A percentile compares a stretch with the other conserved stretches of the same genome.
These are phyloP conservation scores for Anthoscopus minutus DNA, from an alignment of 2,113 vertebrate genomes.

Conservation along the genomic window DNA sequence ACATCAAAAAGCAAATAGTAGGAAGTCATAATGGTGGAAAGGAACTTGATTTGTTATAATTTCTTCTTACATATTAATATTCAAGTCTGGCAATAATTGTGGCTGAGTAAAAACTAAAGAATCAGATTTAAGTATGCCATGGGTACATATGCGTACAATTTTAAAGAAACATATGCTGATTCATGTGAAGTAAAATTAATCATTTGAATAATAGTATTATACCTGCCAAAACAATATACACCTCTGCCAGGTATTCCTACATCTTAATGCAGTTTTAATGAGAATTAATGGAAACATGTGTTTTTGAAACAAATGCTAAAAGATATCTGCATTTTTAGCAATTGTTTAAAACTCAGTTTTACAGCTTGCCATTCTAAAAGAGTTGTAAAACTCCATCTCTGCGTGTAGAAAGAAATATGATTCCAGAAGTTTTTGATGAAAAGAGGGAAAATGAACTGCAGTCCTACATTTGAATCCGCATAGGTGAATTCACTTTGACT, in stretches of 20 bases:
- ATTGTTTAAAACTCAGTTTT: conserved; percentile 36
- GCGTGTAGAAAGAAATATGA: conserved; percentile 15
- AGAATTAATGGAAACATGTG: conserved; percentile 7
- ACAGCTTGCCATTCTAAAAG: not conserved
- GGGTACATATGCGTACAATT: not conserved
- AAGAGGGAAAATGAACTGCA: not conserved
- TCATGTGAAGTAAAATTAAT: conserved; percentile 13
- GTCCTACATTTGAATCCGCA: not conserved
- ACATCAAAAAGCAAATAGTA: not conserved
- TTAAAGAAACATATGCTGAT: conserved; percentile 15
- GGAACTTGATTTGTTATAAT: not conserved
- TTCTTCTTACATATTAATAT: not conserved
- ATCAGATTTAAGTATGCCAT: not conserved
- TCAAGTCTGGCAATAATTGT: not conserved
- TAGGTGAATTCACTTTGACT: not conserved
- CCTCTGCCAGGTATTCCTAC: not conserved
- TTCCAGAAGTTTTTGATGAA: conserved; percentile 28
- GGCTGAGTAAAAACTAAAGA: not conserved
- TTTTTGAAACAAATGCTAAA: conserved; percentile 1
- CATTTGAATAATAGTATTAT: not conserved
- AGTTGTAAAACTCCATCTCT: conserved; percentile 20
- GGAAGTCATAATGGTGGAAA: not conserved
- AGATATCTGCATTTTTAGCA: conserved; percentile 20
- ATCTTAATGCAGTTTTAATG: conserved; percentile 29
- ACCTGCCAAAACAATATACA: conserved; percentile 15